Percentiles rank a stretch among this genome's conserved stretches.
phyloP scores from a whole-genome alignment of 1,140 invertebrate genomes.

The Monomorium pharaonis region DNA sequence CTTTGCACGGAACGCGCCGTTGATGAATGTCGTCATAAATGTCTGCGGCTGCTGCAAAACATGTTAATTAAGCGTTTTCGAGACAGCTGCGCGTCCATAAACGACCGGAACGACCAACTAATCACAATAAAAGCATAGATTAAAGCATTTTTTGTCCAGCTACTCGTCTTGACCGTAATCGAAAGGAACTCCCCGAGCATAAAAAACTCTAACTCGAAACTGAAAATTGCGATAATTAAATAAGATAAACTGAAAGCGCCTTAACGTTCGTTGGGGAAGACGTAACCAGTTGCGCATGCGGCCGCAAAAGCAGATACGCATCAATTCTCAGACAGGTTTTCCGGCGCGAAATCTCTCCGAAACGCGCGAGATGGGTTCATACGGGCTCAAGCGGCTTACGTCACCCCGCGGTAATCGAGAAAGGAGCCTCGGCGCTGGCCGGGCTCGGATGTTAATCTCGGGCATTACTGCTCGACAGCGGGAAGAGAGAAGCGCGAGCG shows the following conservation, averaged over 20 bases:
- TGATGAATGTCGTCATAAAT: constrained; percentile 36
- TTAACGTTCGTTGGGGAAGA: neutral
- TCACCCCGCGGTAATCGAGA: constrained; percentile 40
- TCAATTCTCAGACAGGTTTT: neutral
- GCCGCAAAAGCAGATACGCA: neutral
- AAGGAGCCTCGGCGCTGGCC: too few species aligned
- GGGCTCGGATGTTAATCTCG: constrained; percentile 40
- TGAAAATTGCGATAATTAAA: neutral
- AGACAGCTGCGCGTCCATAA: neutral
- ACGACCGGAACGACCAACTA: neutral
- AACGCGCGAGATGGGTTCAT: neutral
- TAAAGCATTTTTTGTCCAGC: neutral
- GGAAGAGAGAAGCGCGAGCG: neutral
- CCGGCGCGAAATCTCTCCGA: neutral
- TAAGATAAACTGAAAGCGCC: neutral
- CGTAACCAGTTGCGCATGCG: neutral
- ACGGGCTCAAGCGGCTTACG: neutral
- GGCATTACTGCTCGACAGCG: neutral
- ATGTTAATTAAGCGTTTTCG: constrained; percentile 31
- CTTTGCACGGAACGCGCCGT: neutral
- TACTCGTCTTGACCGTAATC: neutral
- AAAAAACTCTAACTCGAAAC: too few species aligned
- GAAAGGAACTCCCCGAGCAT: neutral
- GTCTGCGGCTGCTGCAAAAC: neutral
- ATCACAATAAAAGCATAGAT: neutral